Evolutionary conservation across 2,113 vertebrate species (phyloP).

Genomic region (Rhipidura dahli): DNA sequence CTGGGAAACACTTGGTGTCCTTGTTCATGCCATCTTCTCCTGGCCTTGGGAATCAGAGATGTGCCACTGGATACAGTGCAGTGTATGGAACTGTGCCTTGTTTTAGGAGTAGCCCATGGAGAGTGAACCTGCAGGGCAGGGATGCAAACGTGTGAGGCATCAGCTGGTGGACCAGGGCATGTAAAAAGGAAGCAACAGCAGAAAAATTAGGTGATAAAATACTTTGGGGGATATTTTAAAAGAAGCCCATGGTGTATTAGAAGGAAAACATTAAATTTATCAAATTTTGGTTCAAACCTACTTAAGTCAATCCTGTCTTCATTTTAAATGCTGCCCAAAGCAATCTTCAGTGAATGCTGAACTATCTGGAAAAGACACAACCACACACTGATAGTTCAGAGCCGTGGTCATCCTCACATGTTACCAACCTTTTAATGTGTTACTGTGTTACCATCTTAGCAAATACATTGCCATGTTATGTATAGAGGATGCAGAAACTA

Average conservation of each 20-base stretch:
- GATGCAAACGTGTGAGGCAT: neutral
- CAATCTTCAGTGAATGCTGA: neutral
- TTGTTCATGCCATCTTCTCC: fast-evolving
- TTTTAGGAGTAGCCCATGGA: neutral
- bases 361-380: neutral
- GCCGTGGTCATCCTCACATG: neutral
- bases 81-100: fast-evolving
- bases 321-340: neutral
- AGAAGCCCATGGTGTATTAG: neutral
- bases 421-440: neutral
- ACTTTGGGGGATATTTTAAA: neutral
- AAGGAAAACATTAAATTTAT: neutral
- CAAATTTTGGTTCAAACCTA: neutral
- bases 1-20: neutral
- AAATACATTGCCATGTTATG: neutral
- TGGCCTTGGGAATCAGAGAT: neutral
- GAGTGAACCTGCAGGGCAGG: neutral
- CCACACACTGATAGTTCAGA: neutral
- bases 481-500: neutral
- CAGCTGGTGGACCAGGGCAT: neutral
- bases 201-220: neutral
- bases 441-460: neutral
- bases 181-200: neutral
- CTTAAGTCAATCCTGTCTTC: neutral
- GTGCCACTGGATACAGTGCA: neutral